These are phyloP conservation scores for Drymonia ruficornis DNA, from an alignment of 2,888 invertebrate species.

Conservation along the genomic window DNA sequence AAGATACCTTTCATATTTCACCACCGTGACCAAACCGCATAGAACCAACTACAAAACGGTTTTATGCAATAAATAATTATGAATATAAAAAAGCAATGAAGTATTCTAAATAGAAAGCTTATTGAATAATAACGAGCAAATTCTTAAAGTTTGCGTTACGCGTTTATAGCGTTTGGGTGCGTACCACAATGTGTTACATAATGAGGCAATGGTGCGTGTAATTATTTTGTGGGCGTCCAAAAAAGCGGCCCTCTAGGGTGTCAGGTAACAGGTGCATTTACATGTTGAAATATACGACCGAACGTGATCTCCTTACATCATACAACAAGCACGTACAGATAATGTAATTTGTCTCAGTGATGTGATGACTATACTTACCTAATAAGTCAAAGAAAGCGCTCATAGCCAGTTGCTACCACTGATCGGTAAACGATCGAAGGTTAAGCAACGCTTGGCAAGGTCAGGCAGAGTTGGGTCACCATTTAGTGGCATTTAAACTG, in stretches of 20 bases:
- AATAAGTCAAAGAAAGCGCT: too few species aligned
- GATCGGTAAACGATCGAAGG: too few species aligned
- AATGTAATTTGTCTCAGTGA: not conserved
- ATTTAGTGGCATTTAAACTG: too few species aligned
- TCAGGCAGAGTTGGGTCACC: too few species aligned
- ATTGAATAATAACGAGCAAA: constrained; percentile 23
- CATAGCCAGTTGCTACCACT: too few species aligned
- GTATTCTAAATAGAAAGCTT: constrained; percentile 18
- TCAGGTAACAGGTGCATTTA: not conserved
- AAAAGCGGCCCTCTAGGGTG: not conserved
- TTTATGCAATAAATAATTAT: constrained; percentile 2
- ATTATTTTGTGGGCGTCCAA: constrained; percentile 18
- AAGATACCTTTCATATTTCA: constrained; percentile 28
- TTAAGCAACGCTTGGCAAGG: too few species aligned
- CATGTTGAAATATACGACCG: not conserved
- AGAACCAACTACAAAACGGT: not conserved
- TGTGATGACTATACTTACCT: too few species aligned
- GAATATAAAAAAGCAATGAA: not conserved
- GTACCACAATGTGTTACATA: constrained; percentile 26
- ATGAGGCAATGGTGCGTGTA: constrained; percentile 29
- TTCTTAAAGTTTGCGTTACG: constrained; percentile 23
- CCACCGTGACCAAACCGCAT: not conserved
- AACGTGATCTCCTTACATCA: not conserved
- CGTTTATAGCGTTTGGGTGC: constrained; percentile 18
- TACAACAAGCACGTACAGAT: not conserved